These are phyloP conservation scores for Himantopus leucocephalus DNA, from an alignment of 2,113 vertebrate genomes.

Conservation along the genomic window DNA sequence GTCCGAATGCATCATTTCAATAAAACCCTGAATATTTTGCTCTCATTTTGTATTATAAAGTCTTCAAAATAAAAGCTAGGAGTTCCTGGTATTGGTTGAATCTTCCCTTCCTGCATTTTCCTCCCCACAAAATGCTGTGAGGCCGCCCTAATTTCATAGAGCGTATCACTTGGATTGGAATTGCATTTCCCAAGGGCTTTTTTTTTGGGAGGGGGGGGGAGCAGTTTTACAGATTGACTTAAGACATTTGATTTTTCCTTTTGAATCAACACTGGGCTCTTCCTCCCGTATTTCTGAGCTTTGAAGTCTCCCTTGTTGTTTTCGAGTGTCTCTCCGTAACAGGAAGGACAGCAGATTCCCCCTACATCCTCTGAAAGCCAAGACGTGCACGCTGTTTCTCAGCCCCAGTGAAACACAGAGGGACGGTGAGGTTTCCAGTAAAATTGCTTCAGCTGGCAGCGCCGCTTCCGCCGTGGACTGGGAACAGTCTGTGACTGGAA, in stretches of 20 bases:
- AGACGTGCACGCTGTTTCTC: background rate
- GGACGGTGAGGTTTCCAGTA: background rate
- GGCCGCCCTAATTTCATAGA: background rate
- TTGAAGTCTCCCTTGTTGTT: background rate
- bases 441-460: background rate
- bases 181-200: background rate
- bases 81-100: accelerated
- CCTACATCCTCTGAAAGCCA: background rate
- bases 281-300: background rate
- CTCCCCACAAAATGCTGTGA: accelerated
- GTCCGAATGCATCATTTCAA: background rate
- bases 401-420: background rate
- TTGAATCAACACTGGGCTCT: background rate
- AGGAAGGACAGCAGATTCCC: background rate
- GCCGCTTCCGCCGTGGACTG: accelerated
- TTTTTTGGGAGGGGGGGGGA: background rate
- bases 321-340: background rate
- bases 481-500: background rate
- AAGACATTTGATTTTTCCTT: background rate
- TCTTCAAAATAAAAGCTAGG: background rate
- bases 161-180: background rate
- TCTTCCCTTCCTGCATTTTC: background rate
- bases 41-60: accelerated
- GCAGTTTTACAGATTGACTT: background rate
- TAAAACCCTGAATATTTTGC: background rate